Base-by-base conservation (phyloP, 2,113 vertebrate genomes). In the Callithrix jacchus region DNA sequence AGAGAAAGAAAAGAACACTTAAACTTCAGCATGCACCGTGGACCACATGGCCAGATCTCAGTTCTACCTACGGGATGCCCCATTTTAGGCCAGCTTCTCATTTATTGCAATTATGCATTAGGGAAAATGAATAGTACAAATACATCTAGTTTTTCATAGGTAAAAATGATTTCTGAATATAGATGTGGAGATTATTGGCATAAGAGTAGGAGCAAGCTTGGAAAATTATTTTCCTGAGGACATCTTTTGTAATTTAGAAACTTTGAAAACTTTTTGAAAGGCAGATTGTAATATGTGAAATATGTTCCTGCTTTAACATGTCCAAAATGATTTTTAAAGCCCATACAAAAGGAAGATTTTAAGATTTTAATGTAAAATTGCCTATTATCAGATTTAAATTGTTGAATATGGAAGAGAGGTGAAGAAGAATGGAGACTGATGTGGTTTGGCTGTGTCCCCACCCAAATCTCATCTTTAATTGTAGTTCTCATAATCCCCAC, bases 21-120 rank as follows among this genome's bases (percentile, higher is more conserved):
- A 84, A 66, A 27, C 30, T 52, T 76, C 42, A 49, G 27, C 14
- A 45, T 23, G 18, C 30, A 27, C 40, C 42, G 6, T n/a, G 52
- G 40, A 9, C 49, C 30, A 17, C 0, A 0, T 30, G 27, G 20
- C 17, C 56, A 10, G 13, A 32, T 54, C 45, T 71, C 3, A 45
- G 42, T 54, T 64, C n/a, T 91, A 49, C 25, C 37, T 54, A 47
- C 47, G 45, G 11, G 23, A 40, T 54, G 42, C 9, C 66, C 12
- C 54, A 21, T 81, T 64, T 35, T 13, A 17, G 16, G 16, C 30
- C 20, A 47, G 18, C 32, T 96, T 93, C 80, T 83, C 45, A 45
- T 84, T 79, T 71, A 37, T 52, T 89, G 40, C 35, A 71, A 0
- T 40, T 70, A 81, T 0, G 77, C 20, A 21, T 11, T 68, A 25